These are phyloP conservation scores for Homarus americanus DNA, from an alignment of 1,140 invertebrate genomes.

Conservation along the genomic window DNA sequence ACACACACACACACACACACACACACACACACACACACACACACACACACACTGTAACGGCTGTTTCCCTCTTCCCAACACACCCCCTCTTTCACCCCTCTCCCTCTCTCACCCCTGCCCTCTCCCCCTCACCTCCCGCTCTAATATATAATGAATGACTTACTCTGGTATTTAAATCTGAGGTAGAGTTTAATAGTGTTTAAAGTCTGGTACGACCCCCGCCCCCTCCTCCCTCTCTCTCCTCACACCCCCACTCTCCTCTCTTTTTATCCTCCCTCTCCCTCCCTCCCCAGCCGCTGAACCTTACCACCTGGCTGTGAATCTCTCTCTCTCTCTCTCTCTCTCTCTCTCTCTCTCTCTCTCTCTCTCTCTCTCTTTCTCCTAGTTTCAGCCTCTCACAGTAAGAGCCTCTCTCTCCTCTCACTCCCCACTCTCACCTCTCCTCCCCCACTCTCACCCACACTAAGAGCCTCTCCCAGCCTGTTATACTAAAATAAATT, in stretches of 20 bases:
- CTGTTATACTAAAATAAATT: too few relatives aligned
- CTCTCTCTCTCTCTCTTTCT: background rate
- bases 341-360: background rate
- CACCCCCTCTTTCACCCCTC: background rate
- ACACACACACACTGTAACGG: slow-evolving; percentile 10
- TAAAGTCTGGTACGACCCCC: too few relatives aligned
- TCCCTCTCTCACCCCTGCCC: too few relatives aligned
- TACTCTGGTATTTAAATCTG: too few relatives aligned
- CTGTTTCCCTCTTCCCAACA: background rate
- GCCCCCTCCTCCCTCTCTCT: too few relatives aligned
- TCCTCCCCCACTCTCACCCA: background rate
- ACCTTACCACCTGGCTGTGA: too few relatives aligned
- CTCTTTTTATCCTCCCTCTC: background rate
- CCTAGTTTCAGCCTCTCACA: background rate
- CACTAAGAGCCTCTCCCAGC: too few relatives aligned
- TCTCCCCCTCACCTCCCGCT: too few relatives aligned
- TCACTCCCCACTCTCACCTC: background rate
- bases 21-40: slow-evolving; percentile 31
- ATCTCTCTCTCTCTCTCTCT: background rate
- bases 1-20: slow-evolving; percentile 28
- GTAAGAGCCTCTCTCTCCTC: background rate
- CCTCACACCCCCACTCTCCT: too few relatives aligned
- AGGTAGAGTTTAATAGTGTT: too few relatives aligned
- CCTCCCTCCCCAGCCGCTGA: background rate
- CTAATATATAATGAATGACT: too few relatives aligned